A percentile compares a stretch with the other conserved stretches of the same genome.
These are phyloP conservation scores for Cactoblastis cactorum DNA, from an alignment of 2,888 invertebrate species.

Conservation along the genomic window DNA sequence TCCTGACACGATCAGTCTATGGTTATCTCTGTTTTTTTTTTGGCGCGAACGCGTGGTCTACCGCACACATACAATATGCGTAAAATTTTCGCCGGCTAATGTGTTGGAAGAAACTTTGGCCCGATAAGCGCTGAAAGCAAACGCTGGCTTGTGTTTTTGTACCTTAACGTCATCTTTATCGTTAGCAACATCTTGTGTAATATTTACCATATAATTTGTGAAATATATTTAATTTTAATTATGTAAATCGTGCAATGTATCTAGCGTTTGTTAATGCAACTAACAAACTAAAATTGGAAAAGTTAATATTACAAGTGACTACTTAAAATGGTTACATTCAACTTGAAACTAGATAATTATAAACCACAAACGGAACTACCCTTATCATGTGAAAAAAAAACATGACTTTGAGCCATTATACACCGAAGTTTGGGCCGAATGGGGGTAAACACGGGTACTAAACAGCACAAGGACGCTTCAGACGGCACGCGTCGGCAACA, in stretches of 20 bases:
- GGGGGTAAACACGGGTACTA: constrained; percentile 74
- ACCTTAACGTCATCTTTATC: constrained; percentile 33
- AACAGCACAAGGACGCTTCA: constrained; percentile 70
- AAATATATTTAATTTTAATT: too few species aligned
- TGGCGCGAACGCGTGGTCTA: constrained; percentile 53
- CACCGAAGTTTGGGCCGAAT: constrained; percentile 21
- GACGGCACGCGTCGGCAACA: constrained; percentile 75
- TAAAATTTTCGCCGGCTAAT: constrained; percentile 65
- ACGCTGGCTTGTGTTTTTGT: constrained; percentile 47
- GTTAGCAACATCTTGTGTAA: not conserved
- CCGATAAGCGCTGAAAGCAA: constrained; percentile 66
- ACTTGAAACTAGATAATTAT: not conserved
- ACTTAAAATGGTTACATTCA: not conserved
- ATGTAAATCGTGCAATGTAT: too few species aligned
- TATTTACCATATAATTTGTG: not conserved
- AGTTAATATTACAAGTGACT: not conserved
- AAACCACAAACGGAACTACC: constrained; percentile 8
- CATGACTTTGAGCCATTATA: constrained; percentile 18
- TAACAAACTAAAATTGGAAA: not conserved
- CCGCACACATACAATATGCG: constrained; percentile 72
- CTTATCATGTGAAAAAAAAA: constrained; percentile 14
- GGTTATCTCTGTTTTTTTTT: constrained; percentile 68
- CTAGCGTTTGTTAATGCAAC: too few species aligned
- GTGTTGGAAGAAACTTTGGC: constrained; percentile 66
- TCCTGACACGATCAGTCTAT: constrained; percentile 71